Evolutionary conservation across 2,113 vertebrate genomes (phyloP).

Genomic region (Notiomystis cincta): DNA sequence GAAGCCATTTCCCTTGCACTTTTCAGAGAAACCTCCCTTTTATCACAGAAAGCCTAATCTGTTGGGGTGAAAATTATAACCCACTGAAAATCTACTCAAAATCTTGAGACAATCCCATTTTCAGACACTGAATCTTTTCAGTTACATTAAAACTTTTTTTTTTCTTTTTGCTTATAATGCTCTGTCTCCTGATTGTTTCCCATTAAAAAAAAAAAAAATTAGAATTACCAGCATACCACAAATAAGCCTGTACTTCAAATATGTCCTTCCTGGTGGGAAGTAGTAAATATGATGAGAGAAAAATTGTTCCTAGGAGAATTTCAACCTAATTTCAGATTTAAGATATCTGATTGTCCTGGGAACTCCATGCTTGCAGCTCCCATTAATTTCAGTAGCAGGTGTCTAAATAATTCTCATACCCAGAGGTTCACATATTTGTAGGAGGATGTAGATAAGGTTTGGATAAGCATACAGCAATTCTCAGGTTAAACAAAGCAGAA

Average conservation of each 20-base stretch:
- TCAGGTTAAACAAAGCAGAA: slow-evolving; percentile 48
- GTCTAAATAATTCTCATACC: slow-evolving; percentile 55
- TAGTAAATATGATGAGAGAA: slow-evolving; percentile 52
- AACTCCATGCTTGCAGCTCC: neutral
- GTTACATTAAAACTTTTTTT: neutral
- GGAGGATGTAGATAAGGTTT: slow-evolving; percentile 51
- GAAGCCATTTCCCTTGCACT: slow-evolving; percentile 20
- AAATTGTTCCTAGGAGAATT: slow-evolving; percentile 53
- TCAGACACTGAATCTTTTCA: neutral
- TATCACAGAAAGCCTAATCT: neutral
- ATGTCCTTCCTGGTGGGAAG: slow-evolving; percentile 28
- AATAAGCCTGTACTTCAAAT: neutral
- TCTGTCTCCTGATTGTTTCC: neutral
- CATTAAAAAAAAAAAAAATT: neutral
- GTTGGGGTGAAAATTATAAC: slow-evolving; percentile 17
- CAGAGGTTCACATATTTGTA: slow-evolving; percentile 41
- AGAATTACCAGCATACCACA: neutral
- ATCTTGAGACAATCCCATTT: slow-evolving; percentile 5
- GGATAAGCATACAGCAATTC: slow-evolving; percentile 43
- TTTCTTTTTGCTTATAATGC: neutral
- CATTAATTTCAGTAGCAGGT: slow-evolving; percentile 57
- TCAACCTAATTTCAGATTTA: slow-evolving; percentile 41
- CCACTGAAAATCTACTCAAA: neutral
- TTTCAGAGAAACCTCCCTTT: neutral
- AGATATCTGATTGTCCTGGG: slow-evolving; percentile 39